A percentile compares a stretch with the other conserved stretches of the same genome.
phyloP scores from a whole-genome alignment of 2,113 vertebrate species.

The Lophius piscatorius region DNA sequence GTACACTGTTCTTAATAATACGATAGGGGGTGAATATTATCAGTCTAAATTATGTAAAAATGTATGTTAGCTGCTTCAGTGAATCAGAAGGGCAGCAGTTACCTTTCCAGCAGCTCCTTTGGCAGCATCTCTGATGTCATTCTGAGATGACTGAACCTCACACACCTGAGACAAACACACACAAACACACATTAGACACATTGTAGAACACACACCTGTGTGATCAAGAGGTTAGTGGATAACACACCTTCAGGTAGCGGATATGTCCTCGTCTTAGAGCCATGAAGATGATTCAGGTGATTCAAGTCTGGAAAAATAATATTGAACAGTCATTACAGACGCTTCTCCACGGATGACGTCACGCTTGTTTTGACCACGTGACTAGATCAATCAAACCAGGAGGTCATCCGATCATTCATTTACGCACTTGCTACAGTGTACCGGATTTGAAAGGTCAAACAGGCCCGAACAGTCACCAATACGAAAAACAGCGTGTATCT shows the following conservation, averaged over 20 bases:
- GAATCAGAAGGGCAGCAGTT: background rate
- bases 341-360: background rate
- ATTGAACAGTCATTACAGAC: background rate
- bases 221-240: background rate
- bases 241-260: constrained; percentile 81
- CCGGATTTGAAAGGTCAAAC: too few relatives aligned
- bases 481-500: too few relatives aligned
- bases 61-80: background rate
- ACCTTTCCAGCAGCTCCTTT: constrained; percentile 73
- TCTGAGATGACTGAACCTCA: constrained; percentile 79
- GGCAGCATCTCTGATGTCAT: constrained; percentile 60
- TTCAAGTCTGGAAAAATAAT: constrained; percentile 6
- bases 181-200: background rate
- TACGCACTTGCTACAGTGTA: too few relatives aligned
- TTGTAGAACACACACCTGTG: background rate
- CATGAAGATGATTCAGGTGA: constrained; percentile 65
- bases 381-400: too few relatives aligned
- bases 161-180: constrained; percentile 70
- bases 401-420: too few relatives aligned
- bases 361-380: background rate
- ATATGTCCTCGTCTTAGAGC: constrained; percentile 82
- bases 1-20: too few relatives aligned
- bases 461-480: too few relatives aligned
- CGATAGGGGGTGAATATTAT: too few relatives aligned
- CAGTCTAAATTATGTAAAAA: background rate